Evolutionary conservation across 2,888 invertebrate genomes (phyloP).

Genomic region (Eupeodes latifasciatus): DNA sequence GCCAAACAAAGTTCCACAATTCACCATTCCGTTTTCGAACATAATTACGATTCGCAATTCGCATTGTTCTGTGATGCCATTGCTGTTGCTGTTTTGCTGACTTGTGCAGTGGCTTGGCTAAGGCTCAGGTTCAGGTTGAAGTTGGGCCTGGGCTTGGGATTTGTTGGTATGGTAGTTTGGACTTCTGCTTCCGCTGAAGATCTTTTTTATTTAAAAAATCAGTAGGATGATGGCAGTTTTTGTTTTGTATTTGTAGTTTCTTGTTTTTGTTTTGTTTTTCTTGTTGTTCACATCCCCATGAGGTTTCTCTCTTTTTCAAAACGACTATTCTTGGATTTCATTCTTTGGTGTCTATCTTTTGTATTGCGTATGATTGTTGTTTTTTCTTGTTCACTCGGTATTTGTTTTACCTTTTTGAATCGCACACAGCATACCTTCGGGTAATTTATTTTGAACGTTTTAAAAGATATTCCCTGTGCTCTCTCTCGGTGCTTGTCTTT

Average conservation of each 20-base stretch:
- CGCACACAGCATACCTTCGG: constrained; percentile 60
- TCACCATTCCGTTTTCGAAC: constrained; percentile 71
- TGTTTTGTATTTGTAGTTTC: background rate
- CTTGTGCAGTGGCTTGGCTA: background rate
- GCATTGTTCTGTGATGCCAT: constrained; percentile 60
- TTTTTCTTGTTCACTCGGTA: constrained; percentile 22
- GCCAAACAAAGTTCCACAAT: constrained; percentile 66
- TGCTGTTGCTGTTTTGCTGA: constrained; percentile 19
- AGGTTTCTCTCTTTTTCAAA: constrained; percentile 57
- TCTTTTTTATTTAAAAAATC: constrained; percentile 62
- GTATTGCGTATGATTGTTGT: constrained; percentile 9
- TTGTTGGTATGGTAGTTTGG: constrained; percentile 21
- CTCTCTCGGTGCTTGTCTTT: constrained; percentile 26
- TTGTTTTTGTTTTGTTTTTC: constrained; percentile 14
- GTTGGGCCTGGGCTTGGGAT: background rate
- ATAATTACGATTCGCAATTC: constrained; percentile 73
- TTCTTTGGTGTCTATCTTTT: constrained; percentile 59
- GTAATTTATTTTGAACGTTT: constrained; percentile 72
- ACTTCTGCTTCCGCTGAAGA: constrained; percentile 67
- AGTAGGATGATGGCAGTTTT: constrained; percentile 57
- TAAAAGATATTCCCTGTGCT: constrained; percentile 53
- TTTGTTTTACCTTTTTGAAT: constrained; percentile 62
- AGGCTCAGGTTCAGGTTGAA: too few species aligned
- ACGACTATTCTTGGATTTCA: constrained; percentile 44
- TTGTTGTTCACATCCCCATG: constrained; percentile 62